Conservation (phyloP, 2,797 vertebrate genomes). For the Chelon labrosus region DNA sequence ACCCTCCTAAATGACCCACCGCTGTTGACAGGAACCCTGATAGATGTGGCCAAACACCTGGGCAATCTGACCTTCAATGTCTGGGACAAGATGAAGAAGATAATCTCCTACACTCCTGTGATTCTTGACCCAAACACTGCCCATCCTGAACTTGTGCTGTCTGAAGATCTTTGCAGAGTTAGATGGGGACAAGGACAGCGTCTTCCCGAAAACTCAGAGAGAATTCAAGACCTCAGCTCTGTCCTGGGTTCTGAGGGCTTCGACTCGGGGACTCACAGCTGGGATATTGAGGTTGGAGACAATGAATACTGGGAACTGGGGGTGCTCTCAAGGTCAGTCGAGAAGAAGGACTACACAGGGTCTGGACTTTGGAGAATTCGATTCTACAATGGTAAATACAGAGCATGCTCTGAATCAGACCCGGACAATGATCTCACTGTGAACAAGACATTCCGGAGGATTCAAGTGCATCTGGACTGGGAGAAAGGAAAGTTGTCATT, state of each 20-base stretch:
- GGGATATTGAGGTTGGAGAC: neutral
- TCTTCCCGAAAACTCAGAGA: neutral
- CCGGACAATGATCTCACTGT: neutral
- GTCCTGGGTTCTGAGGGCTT: neutral
- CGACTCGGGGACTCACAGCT: neutral
- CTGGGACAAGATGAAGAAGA: neutral
- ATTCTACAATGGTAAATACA: neutral
- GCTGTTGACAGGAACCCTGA: neutral
- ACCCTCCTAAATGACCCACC: neutral
- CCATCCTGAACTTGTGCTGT: neutral
- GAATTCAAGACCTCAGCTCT: neutral
- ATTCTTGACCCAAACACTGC: neutral
- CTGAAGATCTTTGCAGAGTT: neutral
- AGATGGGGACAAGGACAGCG: neutral
- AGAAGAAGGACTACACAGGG: neutral
- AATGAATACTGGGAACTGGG: neutral
- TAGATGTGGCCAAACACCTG: constrained; percentile 4
- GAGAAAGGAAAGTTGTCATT: neutral
- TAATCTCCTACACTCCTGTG: neutral
- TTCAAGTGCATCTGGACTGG: neutral
- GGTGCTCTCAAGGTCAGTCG: neutral
- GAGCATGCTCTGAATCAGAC: neutral
- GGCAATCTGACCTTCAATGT: neutral
- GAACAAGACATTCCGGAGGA: neutral
- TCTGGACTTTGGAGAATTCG: neutral